These are phyloP conservation scores for Tretioscincus oriximinensis DNA, from an alignment of 2,113 vertebrate genomes.

Conservation along the genomic window DNA sequence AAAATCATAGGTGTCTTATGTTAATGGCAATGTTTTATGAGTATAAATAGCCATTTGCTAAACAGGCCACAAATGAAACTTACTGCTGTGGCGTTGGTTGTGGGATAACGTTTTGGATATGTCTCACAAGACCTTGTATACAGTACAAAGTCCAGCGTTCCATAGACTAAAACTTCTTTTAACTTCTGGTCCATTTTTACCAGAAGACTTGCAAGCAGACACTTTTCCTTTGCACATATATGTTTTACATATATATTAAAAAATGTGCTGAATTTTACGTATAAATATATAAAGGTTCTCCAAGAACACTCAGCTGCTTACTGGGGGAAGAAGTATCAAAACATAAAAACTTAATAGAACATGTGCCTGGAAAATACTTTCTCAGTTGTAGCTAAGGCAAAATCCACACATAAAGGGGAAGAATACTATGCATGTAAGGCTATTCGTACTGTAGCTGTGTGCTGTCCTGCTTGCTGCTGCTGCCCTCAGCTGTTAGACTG, in stretches of 20 bases:
- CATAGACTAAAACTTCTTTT: neutral
- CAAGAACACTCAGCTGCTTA: neutral
- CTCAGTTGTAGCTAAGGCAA: neutral
- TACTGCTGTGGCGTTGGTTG: constrained; percentile 41
- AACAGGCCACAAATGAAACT: constrained; percentile 42
- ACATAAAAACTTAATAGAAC: neutral
- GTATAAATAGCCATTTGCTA: neutral
- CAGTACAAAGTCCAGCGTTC: neutral
- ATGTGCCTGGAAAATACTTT: neutral
- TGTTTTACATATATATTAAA: neutral
- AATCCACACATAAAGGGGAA: too few relatives aligned
- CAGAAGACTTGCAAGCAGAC: too few relatives aligned
- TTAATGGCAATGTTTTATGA: constrained; percentile 48
- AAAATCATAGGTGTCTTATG: constrained; percentile 11
- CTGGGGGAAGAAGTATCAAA: neutral
- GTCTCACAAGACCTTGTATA: neutral
- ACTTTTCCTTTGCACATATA: neutral
- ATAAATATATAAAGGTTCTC: neutral
- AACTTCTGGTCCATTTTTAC: neutral
- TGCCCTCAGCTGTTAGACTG: too few relatives aligned
- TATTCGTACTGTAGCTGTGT: too few relatives aligned
- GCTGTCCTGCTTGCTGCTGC: too few relatives aligned
- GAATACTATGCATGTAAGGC: too few relatives aligned
- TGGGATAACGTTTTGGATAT: constrained; percentile 37
- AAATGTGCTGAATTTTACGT: neutral